A percentile compares a stretch with the other conserved stretches of the same genome.
phyloP scores from a whole-genome alignment of 2,113 vertebrate genomes.

The Pithys albifrons region DNA sequence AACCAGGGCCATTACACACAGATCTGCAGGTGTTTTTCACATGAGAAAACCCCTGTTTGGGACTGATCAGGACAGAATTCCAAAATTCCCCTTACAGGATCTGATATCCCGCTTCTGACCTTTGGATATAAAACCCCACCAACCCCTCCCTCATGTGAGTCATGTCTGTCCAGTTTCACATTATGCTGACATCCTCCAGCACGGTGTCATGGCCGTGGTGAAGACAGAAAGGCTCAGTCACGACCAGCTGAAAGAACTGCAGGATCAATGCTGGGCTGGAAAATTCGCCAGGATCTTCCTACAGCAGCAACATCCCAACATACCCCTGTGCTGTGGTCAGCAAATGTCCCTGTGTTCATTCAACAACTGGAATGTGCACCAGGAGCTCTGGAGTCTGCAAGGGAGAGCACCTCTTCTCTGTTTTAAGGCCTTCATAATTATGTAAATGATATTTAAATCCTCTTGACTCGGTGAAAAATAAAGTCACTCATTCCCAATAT shows the following conservation, averaged over 20 bases:
- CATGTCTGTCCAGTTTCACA: constrained; percentile 10
- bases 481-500: neutral
- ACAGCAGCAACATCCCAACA: accelerated
- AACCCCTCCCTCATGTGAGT: neutral
- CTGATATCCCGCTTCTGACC: constrained; percentile 60
- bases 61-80: constrained; percentile 26
- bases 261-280: neutral
- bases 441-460: constrained; percentile 58
- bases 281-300: neutral
- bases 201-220: neutral
- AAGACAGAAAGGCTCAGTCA: neutral
- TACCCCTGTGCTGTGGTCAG: accelerated
- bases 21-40: neutral
- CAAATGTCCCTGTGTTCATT: accelerated
- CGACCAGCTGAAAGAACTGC: neutral
- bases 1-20: accelerated
- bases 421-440: constrained; percentile 10
- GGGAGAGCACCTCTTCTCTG: neutral
- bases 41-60: neutral
- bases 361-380: accelerated
- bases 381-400: neutral
- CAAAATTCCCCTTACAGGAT: constrained; percentile 42
- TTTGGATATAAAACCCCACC: constrained; percentile 2
- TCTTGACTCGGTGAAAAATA: neutral
- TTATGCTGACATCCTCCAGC: neutral